phyloP scores from a whole-genome alignment of 2,113 vertebrate species.

The Nothoprocta pentlandii region DNA sequence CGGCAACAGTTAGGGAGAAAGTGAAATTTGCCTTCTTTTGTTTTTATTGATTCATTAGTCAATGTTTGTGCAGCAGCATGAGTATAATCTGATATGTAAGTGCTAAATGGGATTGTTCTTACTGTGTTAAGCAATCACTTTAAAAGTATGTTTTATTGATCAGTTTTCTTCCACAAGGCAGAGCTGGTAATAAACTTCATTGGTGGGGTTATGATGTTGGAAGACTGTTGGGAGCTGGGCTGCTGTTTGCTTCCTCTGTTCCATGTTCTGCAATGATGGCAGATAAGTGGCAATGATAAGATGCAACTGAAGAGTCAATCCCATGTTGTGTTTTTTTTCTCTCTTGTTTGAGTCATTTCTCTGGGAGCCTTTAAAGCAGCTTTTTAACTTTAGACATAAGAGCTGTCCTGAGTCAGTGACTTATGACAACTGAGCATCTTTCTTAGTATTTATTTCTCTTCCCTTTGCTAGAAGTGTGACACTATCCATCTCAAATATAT shows the following conservation, averaged over 20 bases:
- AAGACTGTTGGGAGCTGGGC: neutral
- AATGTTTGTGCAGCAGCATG: neutral
- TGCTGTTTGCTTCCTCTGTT: neutral
- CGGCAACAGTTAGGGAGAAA: neutral
- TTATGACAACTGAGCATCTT: neutral
- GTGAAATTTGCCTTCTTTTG: neutral
- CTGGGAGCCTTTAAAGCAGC: neutral
- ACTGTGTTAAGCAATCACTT: conserved; percentile 44
- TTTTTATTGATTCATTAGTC: conserved; percentile 50
- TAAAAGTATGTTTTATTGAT: conserved; percentile 61
- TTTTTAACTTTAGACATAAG: neutral
- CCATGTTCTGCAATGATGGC: neutral
- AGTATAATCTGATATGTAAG: neutral
- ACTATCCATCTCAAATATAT: neutral
- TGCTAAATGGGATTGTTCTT: conserved; percentile 28
- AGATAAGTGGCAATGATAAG: neutral
- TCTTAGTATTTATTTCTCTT: neutral
- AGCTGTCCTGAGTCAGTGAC: neutral
- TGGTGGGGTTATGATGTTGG: neutral
- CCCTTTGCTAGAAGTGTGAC: neutral
- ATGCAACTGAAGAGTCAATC: neutral
- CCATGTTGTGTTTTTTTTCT: neutral
- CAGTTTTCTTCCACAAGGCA: neutral
- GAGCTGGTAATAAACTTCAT: conserved; percentile 6
- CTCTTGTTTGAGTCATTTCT: neutral